Conservation (phyloP, 2,113 vertebrate species). For the Chitala chitala region DNA sequence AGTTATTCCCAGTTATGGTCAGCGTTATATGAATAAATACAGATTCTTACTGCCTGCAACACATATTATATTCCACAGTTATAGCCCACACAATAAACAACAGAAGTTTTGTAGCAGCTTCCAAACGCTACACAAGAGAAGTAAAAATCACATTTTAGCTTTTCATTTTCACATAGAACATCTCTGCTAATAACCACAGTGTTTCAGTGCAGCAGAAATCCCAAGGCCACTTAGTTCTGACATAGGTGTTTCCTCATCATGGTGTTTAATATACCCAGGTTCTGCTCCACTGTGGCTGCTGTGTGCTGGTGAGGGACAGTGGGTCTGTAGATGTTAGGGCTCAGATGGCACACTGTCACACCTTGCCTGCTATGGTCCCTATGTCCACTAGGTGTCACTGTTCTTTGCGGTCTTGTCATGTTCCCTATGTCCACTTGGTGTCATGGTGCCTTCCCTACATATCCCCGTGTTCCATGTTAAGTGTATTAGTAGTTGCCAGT, state of each 20-base stretch:
- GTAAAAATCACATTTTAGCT: too few relatives aligned
- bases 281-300: background rate
- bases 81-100: too few relatives aligned
- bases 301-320: slow-evolving; percentile 1
- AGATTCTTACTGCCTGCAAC: too few relatives aligned
- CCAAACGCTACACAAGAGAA: too few relatives aligned
- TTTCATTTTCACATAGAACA: background rate
- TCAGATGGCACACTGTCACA: slow-evolving; percentile 22
- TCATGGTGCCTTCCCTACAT: too few relatives aligned
- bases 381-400: slow-evolving; percentile 28
- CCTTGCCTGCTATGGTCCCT: slow-evolving; percentile 16
- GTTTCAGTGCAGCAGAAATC: background rate
- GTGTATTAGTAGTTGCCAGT: too few relatives aligned
- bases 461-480: too few relatives aligned
- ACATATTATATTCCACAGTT: too few relatives aligned
- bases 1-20: too few relatives aligned
- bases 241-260: slow-evolving; percentile 10
- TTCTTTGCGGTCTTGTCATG: background rate
- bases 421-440: too few relatives aligned
- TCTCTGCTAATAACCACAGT: background rate
- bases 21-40: too few relatives aligned
- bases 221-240: background rate
- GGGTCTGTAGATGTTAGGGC: background rate
- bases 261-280: background rate
- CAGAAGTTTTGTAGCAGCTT: too few relatives aligned